Evolutionary conservation across 2,888 invertebrate species (phyloP), one percentile per base, ranked within the genome.

Genomic region (Caenorhabditis sp.): DNA sequence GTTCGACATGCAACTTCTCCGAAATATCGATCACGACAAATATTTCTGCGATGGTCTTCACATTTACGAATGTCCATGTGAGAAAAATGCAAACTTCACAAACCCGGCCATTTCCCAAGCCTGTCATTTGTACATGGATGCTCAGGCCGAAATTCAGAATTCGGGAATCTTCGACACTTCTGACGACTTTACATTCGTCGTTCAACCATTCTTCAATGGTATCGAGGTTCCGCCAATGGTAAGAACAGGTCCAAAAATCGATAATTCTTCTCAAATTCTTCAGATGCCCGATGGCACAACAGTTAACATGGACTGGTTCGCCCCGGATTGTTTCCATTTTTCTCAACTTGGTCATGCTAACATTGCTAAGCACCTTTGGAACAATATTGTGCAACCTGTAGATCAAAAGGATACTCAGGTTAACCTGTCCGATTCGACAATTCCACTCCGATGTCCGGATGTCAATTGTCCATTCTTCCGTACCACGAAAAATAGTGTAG

Each of bases 141-240:
- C 77, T 14, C 78, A 83, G 49, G 62, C 68, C 21, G 65, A 81
- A 26, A 77, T 83, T 25, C 70, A 70, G 27, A 71, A 70, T 27
- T 67, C 71, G 10, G 81, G 83, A 59, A 73, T 70, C 17, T 83
- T 83, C 76, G 83, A 83, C 63, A 65, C 76, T 14, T 63, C 76
- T 23, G 82, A 83, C 52, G 83, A 83, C 60, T 83, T 83, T 65
- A 81, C 81, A 0, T 74, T 82, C 7, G 81, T 83, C 38, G 67
- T 83, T 36, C 83, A 83, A 59, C 84, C 84, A 14, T 84, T 84
- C 76, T 80, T 84, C 76, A 77, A 83, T 43, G 69, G 66, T 12
- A 70, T 81, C 62, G 65, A 64, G 0, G 63, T 62, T 36, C 81
- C 83, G 3, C 83, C 83, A 54, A 36, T 76, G 31, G 56, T 61